Evolutionary conservation across 2,888 invertebrate species (phyloP).

Genomic region (Celastrina argiolus): DNA sequence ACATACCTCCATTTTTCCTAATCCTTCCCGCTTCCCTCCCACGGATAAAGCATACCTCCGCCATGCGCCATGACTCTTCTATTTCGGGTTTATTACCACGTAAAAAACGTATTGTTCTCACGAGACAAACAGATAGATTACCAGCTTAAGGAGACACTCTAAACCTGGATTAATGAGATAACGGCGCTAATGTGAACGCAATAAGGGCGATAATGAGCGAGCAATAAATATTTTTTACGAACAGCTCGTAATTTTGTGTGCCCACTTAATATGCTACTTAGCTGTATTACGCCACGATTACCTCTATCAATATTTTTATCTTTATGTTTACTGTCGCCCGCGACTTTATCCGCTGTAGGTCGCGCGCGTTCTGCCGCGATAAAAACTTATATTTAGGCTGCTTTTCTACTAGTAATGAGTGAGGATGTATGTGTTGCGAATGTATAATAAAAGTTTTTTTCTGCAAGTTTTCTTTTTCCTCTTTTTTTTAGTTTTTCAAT

Average conservation of each 20-base stretch:
- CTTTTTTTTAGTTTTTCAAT: no score
- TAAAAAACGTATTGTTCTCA: constrained; percentile 13
- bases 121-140: constrained; percentile 15
- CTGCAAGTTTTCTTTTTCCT: no score
- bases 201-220: not conserved
- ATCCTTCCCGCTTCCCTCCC: not conserved
- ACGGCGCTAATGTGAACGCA: not conserved
- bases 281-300: not conserved
- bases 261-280: constrained; percentile 7
- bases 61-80: not conserved
- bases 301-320: not conserved
- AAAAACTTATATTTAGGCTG: no score
- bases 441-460: no score
- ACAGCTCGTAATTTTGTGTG: constrained; percentile 13
- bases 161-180: constrained; percentile 8
- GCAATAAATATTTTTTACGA: constrained; percentile 11
- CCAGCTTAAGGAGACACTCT: not conserved
- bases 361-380: no score
- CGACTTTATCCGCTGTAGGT: no score
- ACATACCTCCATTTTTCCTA: no score
- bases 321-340: not conserved
- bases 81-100: constrained; percentile 9
- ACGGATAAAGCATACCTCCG: not conserved
- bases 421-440: no score
- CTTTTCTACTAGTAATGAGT: no score